Evolutionary conservation across 1,140 invertebrate species (phyloP).

Genomic region (Macrostomum lignano): DNA sequence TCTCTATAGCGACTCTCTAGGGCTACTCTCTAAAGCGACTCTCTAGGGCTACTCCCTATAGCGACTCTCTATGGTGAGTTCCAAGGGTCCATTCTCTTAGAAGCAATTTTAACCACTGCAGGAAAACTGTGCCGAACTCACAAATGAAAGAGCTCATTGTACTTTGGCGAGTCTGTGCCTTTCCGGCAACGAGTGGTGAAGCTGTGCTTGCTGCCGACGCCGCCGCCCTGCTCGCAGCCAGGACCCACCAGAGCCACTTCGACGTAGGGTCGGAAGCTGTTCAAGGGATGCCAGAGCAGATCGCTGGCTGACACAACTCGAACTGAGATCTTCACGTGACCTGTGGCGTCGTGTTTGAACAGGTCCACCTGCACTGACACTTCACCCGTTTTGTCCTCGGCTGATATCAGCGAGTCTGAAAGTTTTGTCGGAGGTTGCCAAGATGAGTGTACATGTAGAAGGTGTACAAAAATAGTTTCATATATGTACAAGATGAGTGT

Average conservation of each 20-base stretch:
- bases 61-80: too few species aligned
- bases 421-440: too few species aligned
- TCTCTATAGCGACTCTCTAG: too few species aligned
- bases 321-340: conserved; percentile 1
- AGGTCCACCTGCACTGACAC: conserved; percentile 3
- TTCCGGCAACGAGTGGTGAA: not conserved
- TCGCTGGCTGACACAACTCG: conserved; percentile 1
- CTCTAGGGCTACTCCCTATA: too few species aligned
- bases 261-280: conserved; percentile 5
- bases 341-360: conserved; percentile 1
- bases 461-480: too few species aligned
- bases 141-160: conserved; percentile 5
- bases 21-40: too few species aligned
- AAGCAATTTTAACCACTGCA: too few species aligned
- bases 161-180: not conserved
- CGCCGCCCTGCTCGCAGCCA: not conserved
- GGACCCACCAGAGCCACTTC: conserved; percentile 2
- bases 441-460: too few species aligned
- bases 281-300: too few species aligned
- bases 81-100: too few species aligned
- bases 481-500: too few species aligned
- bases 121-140: conserved; percentile 2
- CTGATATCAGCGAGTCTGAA: too few species aligned
- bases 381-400: not conserved
- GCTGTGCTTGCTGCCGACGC: conserved; percentile 2